Base-by-base conservation (phyloP, 2,888 invertebrate species). In the Aleiodes alternator region DNA sequence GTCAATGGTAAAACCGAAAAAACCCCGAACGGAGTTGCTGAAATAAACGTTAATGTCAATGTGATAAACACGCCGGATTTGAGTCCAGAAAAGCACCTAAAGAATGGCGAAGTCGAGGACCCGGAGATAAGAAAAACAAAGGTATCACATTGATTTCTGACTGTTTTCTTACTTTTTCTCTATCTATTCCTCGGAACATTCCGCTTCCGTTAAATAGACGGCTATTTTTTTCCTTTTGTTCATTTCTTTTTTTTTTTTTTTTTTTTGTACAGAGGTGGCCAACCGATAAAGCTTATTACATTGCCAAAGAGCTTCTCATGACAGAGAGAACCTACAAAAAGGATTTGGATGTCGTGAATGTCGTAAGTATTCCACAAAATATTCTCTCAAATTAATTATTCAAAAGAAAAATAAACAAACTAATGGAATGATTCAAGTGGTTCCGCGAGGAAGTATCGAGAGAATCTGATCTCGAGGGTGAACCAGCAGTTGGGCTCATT, bases 261-360 rank as follows among this genome's bases (percentile, higher is more conserved):
- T 51, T 14, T 66, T 4, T 43, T 43, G 8, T 90, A 80, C 86
- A 93, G 92, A 91, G 92, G 82, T 93, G 92, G 90, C 93, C 93
- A 1, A 92, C 92, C 3, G 95, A 95, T 84, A 93, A 92, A 85
- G 93, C 93, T 16, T 97, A 96, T 90, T 97, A 94, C 88, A 94
- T 97, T 81, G 95, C 96, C 69, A 98, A 98, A 90, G 98, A 98
- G 90, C 92, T 98, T 82, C 92, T 98, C 72, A 97, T 97, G 96
- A 98, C 98, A 0, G 98, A 98, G 88, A 92, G 98, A 82, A 98
- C 98, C 0, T 98, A 98, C 90, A 96, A 96, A 86, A 96, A 97
- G 85, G 98, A 98, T 88, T 91, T 98, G 82, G 97, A 98, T 88
- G 95, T 98, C 56, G 93, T 98, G 78, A 96, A 96, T 88, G 93